Base-by-base conservation (phyloP, 2,888 invertebrate species). In the Arenicola marina region DNA sequence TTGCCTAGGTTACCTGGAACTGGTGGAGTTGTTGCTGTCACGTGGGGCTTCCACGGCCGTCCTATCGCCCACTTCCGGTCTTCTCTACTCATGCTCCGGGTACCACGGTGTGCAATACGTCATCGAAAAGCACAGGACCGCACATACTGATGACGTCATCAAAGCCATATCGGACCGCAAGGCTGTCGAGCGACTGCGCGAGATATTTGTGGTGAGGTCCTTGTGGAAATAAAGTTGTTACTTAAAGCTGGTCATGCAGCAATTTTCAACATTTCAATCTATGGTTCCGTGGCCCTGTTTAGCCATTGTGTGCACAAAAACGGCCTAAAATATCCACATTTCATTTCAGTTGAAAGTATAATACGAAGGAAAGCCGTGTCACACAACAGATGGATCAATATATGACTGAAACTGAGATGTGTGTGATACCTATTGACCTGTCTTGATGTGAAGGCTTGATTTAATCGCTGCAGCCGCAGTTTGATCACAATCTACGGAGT, bases 401-500 rank as follows among this genome's bases (percentile, higher is more conserved):
- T n/a, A n/a, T n/a, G n/a, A n/a, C n/a, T n/a, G n/a, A n/a, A n/a
- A n/a, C n/a, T n/a, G n/a, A n/a, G n/a, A n/a, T n/a, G n/a, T n/a
- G n/a, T n/a, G n/a, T n/a, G n/a, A n/a, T n/a, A n/a, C n/a, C n/a
- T n/a, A n/a, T n/a, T n/a, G n/a, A n/a, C n/a, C n/a, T n/a, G n/a
- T n/a, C n/a, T n/a, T n/a, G n/a, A n/a, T n/a, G n/a, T n/a, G n/a
- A n/a, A n/a, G n/a, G n/a, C n/a, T n/a, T n/a, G n/a, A n/a, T n/a
- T n/a, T 11, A 38, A 38, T 18, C 38, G 11, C 11, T 71, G 4
- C 69, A 80, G 80, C 75, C 79, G 26, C 66, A 72, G 18, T 79
- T 78, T 76, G 80, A 80, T 57, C 79, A 80, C 69, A 77, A 79
- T 59, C 65, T 80, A 18, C 72, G 80, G 4, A 73, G 73, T 46